These are phyloP conservation scores for Willisornis vidua DNA, from an alignment of 2,113 vertebrate species.

Conservation along the genomic window DNA sequence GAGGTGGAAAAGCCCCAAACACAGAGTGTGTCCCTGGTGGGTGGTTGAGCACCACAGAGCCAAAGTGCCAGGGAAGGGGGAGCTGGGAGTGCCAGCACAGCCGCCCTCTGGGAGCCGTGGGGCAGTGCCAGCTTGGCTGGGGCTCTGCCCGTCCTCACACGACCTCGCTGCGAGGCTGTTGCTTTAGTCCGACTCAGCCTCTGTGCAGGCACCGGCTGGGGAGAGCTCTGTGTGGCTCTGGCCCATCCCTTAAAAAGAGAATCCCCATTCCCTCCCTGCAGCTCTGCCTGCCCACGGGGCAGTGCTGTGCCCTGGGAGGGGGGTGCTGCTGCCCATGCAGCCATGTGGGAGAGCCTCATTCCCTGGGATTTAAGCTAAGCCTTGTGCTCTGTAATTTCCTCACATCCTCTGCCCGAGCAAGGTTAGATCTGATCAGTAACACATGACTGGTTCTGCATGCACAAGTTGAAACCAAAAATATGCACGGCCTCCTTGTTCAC, in stretches of 20 bases:
- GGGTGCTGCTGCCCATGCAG: not conserved
- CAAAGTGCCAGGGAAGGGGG: not conserved
- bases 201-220: rapidly evolving
- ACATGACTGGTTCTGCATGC: not conserved
- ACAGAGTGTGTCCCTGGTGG: rapidly evolving
- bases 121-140: not conserved
- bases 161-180: not conserved
- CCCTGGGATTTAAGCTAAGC: not conserved
- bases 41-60: rapidly evolving
- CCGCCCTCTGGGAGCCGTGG: not conserved
- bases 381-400: not conserved
- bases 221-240: not conserved
- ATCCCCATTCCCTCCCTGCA: rapidly evolving
- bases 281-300: not conserved
- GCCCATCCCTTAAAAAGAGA: rapidly evolving
- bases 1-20: rapidly evolving
- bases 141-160: not conserved
- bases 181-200: not conserved
- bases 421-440: slow-evolving; percentile 3
- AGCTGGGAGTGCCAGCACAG: not conserved
- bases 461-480: not conserved
- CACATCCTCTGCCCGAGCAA: not conserved
- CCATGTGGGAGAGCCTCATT: not conserved
- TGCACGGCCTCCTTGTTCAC: not conserved
- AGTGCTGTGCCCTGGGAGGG: rapidly evolving